A percentile compares a stretch with the other conserved stretches of the same genome.
Conservation (phyloP, 2,888 invertebrate species). For the Ptychoptera contaminata region DNA sequence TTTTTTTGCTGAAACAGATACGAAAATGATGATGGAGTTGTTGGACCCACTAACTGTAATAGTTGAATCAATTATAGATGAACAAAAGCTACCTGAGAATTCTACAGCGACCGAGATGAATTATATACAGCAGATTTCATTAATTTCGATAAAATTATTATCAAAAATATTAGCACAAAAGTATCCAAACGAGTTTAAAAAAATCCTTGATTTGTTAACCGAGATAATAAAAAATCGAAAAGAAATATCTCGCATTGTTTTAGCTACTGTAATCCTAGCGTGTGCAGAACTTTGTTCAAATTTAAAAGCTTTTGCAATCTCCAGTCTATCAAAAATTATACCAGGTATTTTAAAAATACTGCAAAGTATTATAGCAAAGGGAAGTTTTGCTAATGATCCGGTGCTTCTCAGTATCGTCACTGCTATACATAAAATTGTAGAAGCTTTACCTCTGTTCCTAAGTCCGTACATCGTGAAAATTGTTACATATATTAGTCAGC, state of each 20-base stretch:
- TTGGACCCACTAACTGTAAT: conserved; percentile 45
- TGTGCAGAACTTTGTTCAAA: conserved; percentile 64
- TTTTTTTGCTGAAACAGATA: conserved; percentile 39
- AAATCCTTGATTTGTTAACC: conserved; percentile 50
- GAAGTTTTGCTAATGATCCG: conserved; percentile 19
- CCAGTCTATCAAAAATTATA: conserved; percentile 62
- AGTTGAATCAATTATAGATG: conserved; percentile 35
- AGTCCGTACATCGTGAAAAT: conserved; percentile 70
- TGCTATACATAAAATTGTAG: conserved; percentile 65
- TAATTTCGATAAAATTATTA: conserved; percentile 70
- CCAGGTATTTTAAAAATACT: conserved; percentile 53
- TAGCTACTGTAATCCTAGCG: conserved; percentile 59
- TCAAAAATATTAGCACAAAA: conserved; percentile 52
- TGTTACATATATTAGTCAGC: conserved; percentile 43
- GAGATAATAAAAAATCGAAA: conserved; percentile 25
- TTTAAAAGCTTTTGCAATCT: conserved; percentile 58
- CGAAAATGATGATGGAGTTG: conserved; percentile 37
- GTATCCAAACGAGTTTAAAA: conserved; percentile 52
- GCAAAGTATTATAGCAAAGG: conserved; percentile 41
- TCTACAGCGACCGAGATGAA: conserved; percentile 40
- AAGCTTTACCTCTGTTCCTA: conserved; percentile 65
- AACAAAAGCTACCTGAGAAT: conserved; percentile 26
- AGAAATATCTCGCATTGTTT: conserved; percentile 29
- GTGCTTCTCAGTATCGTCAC: conserved; percentile 39
- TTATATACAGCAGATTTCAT: conserved; percentile 63